Conservation (phyloP, 2,888 invertebrate genomes). For the Drosophila formosana region DNA sequence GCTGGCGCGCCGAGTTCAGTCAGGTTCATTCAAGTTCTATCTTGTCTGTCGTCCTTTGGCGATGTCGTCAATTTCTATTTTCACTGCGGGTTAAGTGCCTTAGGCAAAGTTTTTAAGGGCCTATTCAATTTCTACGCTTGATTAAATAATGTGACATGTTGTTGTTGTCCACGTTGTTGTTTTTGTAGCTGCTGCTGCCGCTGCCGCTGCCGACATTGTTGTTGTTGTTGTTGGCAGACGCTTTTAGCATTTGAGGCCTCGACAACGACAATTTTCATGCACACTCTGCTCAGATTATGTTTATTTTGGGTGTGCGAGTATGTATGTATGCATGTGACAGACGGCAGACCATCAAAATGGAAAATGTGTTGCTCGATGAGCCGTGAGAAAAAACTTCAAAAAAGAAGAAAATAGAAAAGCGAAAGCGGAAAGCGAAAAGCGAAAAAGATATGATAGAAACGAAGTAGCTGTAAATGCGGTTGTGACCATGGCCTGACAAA, state of each 20-base stretch:
- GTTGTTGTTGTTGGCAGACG: conserved; percentile 58
- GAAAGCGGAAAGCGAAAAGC: conserved; percentile 15
- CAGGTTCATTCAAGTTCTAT: conserved; percentile 36
- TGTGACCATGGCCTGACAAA: conserved; percentile 50
- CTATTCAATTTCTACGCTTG: conserved; percentile 81
- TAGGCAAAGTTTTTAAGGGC: conserved; percentile 79
- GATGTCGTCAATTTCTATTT: conserved; percentile 78
- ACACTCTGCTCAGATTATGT: conserved; percentile 75
- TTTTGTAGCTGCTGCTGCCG: conserved; percentile 17
- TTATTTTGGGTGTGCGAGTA: conserved; percentile 66
- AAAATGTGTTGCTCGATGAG: conserved; percentile 73
- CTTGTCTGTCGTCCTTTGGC: conserved; percentile 51
- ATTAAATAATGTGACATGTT: conserved; percentile 77
- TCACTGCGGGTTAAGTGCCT: conserved; percentile 78
- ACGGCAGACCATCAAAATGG: conserved; percentile 68
- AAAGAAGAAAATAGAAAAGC: conserved; percentile 36
- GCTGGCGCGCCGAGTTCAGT: conserved; percentile 15
- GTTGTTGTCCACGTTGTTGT: conserved; percentile 37
- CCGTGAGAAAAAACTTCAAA: conserved; percentile 71
- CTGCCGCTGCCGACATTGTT: conserved; percentile 23
- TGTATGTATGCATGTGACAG: conserved; percentile 47
- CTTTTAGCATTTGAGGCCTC: conserved; percentile 68
- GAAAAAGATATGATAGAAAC: conserved; percentile 26
- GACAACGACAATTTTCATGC: conserved; percentile 62
- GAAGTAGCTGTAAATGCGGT: conserved; percentile 46